phyloP scores from a whole-genome alignment of 1,140 invertebrate species.

The Ctenoplectra terminalis region DNA sequence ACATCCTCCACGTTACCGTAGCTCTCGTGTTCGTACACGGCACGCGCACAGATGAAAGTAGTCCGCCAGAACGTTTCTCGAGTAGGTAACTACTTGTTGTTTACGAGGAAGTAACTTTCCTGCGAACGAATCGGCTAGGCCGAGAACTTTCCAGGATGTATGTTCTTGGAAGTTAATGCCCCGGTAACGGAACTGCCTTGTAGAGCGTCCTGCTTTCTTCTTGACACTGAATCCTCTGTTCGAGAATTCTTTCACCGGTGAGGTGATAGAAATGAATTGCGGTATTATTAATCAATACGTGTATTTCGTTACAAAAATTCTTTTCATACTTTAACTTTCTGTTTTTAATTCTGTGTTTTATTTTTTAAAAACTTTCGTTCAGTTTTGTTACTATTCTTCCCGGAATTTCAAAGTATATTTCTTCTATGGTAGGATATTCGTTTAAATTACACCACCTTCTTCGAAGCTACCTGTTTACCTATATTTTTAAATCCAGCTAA shows the following conservation, averaged over 20 bases:
- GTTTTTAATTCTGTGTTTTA: no score
- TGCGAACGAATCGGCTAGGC: constrained; percentile 76
- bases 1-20: constrained; percentile 65
- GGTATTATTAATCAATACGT: no score
- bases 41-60: constrained; percentile 54
- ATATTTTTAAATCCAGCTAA: background rate
- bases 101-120: constrained; percentile 79
- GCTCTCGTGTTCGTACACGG: constrained; percentile 54
- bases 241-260: constrained; percentile 24
- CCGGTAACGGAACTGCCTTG: constrained; percentile 64
- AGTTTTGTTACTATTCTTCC: no score
- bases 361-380: no score
- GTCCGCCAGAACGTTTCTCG: constrained; percentile 64
- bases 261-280: background rate
- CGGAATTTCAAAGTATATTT: no score
- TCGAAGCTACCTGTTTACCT: background rate
- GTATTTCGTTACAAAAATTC: background rate
- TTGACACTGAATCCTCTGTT: constrained; percentile 23
- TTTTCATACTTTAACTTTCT: background rate
- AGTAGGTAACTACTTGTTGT: constrained; percentile 79
- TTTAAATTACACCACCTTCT: background rate
- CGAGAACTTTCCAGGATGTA: constrained; percentile 78
- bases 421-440: background rate
- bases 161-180: constrained; percentile 77
- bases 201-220: constrained; percentile 42